Evolutionary conservation across 2,113 vertebrate species (phyloP).

Genomic region (Caretta caretta): DNA sequence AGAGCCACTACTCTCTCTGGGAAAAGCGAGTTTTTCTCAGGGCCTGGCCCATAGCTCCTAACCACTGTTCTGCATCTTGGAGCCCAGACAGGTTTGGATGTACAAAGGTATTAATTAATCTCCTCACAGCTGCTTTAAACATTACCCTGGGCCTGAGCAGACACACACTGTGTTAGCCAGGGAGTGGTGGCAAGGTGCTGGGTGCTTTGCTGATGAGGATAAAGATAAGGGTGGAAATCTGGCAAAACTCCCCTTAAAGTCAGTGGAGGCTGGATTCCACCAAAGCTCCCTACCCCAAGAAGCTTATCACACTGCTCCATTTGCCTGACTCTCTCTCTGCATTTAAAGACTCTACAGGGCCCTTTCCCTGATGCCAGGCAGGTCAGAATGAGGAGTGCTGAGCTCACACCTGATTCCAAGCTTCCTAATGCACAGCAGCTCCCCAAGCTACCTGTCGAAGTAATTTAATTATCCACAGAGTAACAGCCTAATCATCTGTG

Average conservation of each 20-base stretch:
- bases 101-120: accelerated
- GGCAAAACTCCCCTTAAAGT: not conserved
- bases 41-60: accelerated
- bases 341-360: accelerated
- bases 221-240: no score
- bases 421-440: accelerated
- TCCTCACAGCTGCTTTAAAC: accelerated
- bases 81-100: not conserved
- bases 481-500: accelerated
- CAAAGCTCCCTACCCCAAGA: not conserved
- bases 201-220: not conserved
- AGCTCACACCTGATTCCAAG: accelerated
- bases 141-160: not conserved
- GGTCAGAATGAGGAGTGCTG: accelerated
- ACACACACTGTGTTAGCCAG: accelerated
- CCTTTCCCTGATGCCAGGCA: not conserved
- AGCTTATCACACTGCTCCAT: no score
- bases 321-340: not conserved
- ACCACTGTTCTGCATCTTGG: accelerated
- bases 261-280: not conserved
- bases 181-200: accelerated
- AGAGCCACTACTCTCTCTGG: no score
- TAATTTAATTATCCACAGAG: accelerated
- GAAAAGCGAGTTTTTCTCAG: accelerated
- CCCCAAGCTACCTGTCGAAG: accelerated